Percentiles rank a stretch among this genome's conserved stretches.
phyloP scores from a whole-genome alignment of 2,113 vertebrate species.

The Petaurus breviceps region DNA sequence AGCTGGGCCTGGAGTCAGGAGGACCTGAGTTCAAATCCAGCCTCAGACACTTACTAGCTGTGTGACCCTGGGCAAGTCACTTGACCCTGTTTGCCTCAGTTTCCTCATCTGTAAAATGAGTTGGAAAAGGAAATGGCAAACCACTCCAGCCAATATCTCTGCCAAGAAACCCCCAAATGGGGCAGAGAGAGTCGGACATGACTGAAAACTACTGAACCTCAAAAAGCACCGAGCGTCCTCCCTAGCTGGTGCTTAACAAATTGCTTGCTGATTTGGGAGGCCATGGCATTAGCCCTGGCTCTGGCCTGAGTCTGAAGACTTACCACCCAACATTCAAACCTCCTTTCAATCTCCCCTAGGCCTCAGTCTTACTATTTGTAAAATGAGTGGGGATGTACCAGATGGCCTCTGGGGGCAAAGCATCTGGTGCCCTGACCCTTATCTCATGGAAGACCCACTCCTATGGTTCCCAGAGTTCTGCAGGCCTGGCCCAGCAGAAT shows the following conservation, averaged over 20 bases:
- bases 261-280: neutral
- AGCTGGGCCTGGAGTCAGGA: too few relatives aligned
- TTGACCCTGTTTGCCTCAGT: neutral
- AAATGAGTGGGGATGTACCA: neutral
- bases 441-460: neutral
- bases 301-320: neutral
- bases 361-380: neutral
- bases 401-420: neutral
- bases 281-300: neutral
- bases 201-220: too few relatives aligned
- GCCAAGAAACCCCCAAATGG: too few relatives aligned
- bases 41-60: neutral
- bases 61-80: neutral
- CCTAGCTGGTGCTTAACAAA: neutral
- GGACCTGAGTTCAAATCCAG: neutral
- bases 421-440: neutral
- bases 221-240: neutral
- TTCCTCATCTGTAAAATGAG: too few relatives aligned
- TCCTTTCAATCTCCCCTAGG: too few relatives aligned
- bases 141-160: too few relatives aligned
- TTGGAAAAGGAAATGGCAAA: too few relatives aligned
- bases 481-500: neutral
- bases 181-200: too few relatives aligned
- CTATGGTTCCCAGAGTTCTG: neutral
- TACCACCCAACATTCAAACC: neutral